Conservation (phyloP, 2,797 vertebrate genomes). For the Esox lucius region DNA sequence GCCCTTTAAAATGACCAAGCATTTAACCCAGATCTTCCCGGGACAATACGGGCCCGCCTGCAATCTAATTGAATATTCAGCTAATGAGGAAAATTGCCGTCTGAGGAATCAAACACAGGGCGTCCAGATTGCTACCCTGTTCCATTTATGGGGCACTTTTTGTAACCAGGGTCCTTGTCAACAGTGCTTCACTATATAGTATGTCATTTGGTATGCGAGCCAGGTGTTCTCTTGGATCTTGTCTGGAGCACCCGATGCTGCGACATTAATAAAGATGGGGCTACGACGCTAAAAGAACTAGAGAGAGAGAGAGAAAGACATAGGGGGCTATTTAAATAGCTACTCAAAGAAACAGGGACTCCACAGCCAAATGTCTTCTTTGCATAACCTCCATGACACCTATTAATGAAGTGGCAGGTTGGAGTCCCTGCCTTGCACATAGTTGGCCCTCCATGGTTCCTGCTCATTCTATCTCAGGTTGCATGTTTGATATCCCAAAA, state of each 20-base stretch:
- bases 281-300: background rate
- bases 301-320: constrained; percentile 16
- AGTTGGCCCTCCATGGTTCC: background rate
- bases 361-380: constrained; percentile 14
- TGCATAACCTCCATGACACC: constrained; percentile 19
- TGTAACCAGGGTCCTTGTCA: background rate
- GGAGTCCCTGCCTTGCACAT: constrained; percentile 23
- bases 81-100: constrained; percentile 57
- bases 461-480: background rate
- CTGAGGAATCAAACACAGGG: constrained; percentile 55
- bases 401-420: constrained; percentile 36
- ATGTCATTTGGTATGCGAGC: background rate
- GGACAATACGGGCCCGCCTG: constrained; percentile 40
- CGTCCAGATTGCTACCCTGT: background rate
- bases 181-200: background rate
- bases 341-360: constrained; percentile 30
- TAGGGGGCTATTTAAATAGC: constrained; percentile 36
- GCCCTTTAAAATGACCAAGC: constrained; percentile 57
- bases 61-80: constrained; percentile 55
- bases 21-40: constrained; percentile 50
- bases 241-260: constrained; percentile 35
- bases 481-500: background rate
- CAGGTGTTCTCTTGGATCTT: constrained; percentile 55
- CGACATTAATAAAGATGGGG: constrained; percentile 37
- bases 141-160: background rate